These are phyloP conservation scores for Rhinichthys osculus DNA, from an alignment of 2,797 vertebrate genomes.

Conservation along the genomic window DNA sequence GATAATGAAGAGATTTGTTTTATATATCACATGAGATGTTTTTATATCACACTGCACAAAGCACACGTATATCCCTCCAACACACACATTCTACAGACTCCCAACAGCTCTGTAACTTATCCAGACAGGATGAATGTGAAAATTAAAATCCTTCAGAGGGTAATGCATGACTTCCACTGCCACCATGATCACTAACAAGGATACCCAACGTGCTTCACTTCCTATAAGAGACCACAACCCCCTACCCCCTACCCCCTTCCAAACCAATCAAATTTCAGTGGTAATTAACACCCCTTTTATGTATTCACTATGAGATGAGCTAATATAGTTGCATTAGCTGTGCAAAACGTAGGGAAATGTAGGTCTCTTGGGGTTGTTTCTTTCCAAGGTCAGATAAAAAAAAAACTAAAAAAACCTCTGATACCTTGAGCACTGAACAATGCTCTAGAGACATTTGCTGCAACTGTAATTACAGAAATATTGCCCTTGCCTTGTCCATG, in stretches of 20 bases:
- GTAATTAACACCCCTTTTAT: constrained; percentile 55
- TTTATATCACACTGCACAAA: constrained; percentile 46
- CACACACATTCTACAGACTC: not conserved
- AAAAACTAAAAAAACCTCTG: not conserved
- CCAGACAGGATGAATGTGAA: constrained; percentile 42
- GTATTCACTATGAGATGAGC: constrained; percentile 47
- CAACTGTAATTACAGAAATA: constrained; percentile 23
- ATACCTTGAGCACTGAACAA: not conserved
- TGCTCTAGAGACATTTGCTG: not conserved
- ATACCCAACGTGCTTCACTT: not conserved
- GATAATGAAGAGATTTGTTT: constrained; percentile 50
- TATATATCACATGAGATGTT: not conserved
- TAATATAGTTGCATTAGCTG: constrained; percentile 61
- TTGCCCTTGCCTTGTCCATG: not conserved
- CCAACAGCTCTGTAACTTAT: constrained; percentile 30
- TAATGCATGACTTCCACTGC: constrained; percentile 50
- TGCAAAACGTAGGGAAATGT: constrained; percentile 45
- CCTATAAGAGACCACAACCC: not conserved
- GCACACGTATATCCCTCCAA: not conserved
- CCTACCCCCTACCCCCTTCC: not conserved
- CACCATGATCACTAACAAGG: constrained; percentile 21
- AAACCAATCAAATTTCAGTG: constrained; percentile 48
- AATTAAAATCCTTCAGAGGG: constrained; percentile 41
- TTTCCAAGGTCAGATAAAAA: constrained; percentile 25
- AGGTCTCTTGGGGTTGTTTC: constrained; percentile 53